These are phyloP conservation scores for Blastomussa wellsi DNA, from an alignment of 92 coral and sea anemone genomes.

Conservation along the genomic window DNA sequence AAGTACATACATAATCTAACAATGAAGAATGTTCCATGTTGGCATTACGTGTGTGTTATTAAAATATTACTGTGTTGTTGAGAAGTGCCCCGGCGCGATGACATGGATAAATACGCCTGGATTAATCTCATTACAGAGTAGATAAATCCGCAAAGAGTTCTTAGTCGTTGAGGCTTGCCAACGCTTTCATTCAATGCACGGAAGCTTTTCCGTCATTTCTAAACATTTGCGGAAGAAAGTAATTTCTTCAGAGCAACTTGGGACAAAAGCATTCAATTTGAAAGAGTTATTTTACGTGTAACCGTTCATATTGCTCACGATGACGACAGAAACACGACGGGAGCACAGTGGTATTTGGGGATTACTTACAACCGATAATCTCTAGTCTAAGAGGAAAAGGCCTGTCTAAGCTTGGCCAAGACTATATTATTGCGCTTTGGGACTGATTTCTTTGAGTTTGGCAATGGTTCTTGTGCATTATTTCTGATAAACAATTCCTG, in stretches of 20 bases:
- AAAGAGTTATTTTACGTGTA: constrained; percentile 7
- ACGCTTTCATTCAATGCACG: constrained; percentile 31
- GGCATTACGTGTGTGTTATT: not conserved
- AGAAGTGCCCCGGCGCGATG: constrained; percentile 7
- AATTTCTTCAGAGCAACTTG: not conserved
- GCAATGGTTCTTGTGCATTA: not conserved
- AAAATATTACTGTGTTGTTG: constrained; percentile 9
- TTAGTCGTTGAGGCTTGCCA: constrained; percentile 23
- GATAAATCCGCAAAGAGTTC: constrained; percentile 38
- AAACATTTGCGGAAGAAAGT: not conserved
- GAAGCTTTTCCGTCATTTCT: constrained; percentile 20
- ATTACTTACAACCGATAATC: constrained; percentile 37
- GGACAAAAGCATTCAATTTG: not conserved
- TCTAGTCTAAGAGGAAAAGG: constrained; percentile 13
- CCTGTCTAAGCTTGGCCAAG: constrained; percentile 16
- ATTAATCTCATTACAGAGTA: constrained; percentile 26
- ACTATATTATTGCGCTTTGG: constrained; percentile 6
- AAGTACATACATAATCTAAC: not conserved
- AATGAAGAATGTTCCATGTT: not conserved
- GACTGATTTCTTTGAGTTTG: not conserved
- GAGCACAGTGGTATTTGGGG: constrained; percentile 48
- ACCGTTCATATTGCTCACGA: constrained; percentile 11
- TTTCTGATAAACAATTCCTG: not conserved
- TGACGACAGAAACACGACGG: constrained; percentile 47
- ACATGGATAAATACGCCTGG: constrained; percentile 28